phyloP scores from a whole-genome alignment of 2,797 vertebrate genomes.

The Tinamus major region DNA sequence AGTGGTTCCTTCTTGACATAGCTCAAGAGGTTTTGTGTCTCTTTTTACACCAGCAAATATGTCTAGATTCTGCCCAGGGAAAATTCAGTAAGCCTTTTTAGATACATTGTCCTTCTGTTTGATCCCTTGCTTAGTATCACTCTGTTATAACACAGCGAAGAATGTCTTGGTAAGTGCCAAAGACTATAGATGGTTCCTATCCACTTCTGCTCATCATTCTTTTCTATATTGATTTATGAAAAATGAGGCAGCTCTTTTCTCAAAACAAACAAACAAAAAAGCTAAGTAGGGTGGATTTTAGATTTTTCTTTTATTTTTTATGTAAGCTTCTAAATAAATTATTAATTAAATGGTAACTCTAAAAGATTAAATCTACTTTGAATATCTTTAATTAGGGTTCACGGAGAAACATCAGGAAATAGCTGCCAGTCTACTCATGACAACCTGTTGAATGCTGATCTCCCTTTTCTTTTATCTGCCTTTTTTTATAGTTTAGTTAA shows the following conservation, averaged over 20 bases:
- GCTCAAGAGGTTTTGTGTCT: not conserved
- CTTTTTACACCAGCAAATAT: not conserved
- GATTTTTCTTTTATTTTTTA: not conserved
- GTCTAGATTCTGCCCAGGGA: not conserved
- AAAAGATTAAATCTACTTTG: constrained; percentile 5
- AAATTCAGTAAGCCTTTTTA: not conserved
- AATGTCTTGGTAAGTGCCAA: not conserved
- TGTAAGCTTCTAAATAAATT: not conserved
- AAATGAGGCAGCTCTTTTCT: not conserved
- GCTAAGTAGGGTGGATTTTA: not conserved
- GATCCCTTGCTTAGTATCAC: not conserved
- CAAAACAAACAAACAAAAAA: not conserved
- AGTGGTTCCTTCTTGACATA: not conserved
- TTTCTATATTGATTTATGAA: not conserved
- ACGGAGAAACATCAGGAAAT: constrained; percentile 22
- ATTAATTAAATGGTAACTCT: not conserved
- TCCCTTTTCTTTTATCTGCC: not conserved
- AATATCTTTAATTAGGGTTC: not conserved
- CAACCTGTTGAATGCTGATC: not conserved
- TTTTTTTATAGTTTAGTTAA: constrained; percentile 36
- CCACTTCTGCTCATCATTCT: not conserved
- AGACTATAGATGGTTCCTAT: not conserved
- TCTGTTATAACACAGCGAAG: not conserved
- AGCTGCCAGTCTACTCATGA: not conserved
- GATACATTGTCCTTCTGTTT: not conserved